A percentile compares a stretch with the other conserved stretches of the same genome.
phyloP scores from a whole-genome alignment of 1,140 invertebrate species.

The Drosophila punjabiensis region DNA sequence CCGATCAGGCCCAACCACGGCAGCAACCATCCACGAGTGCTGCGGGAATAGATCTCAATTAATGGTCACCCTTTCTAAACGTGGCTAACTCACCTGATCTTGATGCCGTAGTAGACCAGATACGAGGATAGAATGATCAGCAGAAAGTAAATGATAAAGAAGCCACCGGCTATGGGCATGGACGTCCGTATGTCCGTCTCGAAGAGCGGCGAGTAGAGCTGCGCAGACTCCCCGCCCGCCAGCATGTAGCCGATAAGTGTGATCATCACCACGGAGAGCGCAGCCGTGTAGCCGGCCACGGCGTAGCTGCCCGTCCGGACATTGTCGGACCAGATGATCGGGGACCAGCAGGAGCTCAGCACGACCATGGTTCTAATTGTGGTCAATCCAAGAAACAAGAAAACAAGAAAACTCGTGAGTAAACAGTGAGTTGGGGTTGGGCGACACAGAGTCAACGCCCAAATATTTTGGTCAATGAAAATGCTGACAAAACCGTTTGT shows the following conservation, averaged over 20 bases:
- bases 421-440: neutral
- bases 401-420: neutral
- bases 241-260: conserved; percentile 92
- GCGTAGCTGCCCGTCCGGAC: conserved; percentile 91
- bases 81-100: conserved; percentile 81
- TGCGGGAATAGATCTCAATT: conserved; percentile 6
- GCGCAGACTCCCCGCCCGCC: conserved; percentile 93
- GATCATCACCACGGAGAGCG: conserved; percentile 90
- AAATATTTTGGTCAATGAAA: conserved; percentile 39
- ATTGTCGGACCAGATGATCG: conserved; percentile 93
- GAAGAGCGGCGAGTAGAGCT: conserved; percentile 94
- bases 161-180: conserved; percentile 90
- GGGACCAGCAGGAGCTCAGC: conserved; percentile 93
- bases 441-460: conserved; percentile 32
- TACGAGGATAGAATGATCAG: conserved; percentile 88
- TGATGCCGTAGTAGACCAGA: conserved; percentile 87
- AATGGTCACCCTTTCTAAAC: neutral
- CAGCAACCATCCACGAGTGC: conserved; percentile 90
- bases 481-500: neutral
- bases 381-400: neutral
- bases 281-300: conserved; percentile 91
- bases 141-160: conserved; percentile 91
- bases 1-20: conserved; percentile 92
- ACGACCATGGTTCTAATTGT: conserved; percentile 87
- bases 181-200: conserved; percentile 93